Percentiles rank a stretch among this genome's conserved stretches.
phyloP scores from a whole-genome alignment of 2,888 invertebrate genomes.

The Osmoderma eremita region DNA sequence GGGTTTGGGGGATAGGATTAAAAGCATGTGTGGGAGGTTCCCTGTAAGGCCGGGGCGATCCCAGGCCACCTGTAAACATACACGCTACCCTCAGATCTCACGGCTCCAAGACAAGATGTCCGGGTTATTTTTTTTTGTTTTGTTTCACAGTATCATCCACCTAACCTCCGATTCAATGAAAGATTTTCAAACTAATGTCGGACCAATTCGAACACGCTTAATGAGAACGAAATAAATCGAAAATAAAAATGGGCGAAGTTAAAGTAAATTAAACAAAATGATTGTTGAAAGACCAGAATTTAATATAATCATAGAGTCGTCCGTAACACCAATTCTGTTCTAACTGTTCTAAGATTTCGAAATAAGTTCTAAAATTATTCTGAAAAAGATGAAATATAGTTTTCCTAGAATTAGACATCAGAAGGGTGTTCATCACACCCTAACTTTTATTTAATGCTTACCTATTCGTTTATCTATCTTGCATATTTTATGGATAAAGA shows the following conservation, averaged over 20 bases:
- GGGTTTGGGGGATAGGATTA: conserved; percentile 65
- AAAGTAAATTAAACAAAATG: not conserved
- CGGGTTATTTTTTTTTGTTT: conserved; percentile 20
- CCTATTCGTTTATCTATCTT: too few species aligned
- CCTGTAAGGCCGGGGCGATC: conserved; percentile 69
- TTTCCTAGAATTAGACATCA: too few species aligned
- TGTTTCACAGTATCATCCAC: not conserved
- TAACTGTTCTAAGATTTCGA: too few species aligned
- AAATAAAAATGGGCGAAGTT: not conserved
- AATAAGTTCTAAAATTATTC: too few species aligned
- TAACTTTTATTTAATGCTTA: too few species aligned
- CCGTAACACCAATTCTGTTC: too few species aligned
- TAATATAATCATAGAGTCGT: too few species aligned
- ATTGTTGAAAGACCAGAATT: too few species aligned
- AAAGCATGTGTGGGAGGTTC: conserved; percentile 63
- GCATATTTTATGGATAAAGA: too few species aligned
- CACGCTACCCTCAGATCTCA: conserved; percentile 57
- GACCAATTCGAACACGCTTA: not conserved
- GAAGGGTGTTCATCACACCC: too few species aligned
- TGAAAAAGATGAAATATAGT: too few species aligned
- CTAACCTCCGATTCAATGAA: conserved; percentile 40
- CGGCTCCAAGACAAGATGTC: conserved; percentile 22
- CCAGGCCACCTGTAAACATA: conserved; percentile 69
- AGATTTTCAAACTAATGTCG: conserved; percentile 26
- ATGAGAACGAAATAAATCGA: not conserved